Percentiles rank a stretch among this genome's conserved stretches.
Evolutionary conservation across 2,797 vertebrate species (phyloP).

Genomic region (Ctenosaura bakeri): DNA sequence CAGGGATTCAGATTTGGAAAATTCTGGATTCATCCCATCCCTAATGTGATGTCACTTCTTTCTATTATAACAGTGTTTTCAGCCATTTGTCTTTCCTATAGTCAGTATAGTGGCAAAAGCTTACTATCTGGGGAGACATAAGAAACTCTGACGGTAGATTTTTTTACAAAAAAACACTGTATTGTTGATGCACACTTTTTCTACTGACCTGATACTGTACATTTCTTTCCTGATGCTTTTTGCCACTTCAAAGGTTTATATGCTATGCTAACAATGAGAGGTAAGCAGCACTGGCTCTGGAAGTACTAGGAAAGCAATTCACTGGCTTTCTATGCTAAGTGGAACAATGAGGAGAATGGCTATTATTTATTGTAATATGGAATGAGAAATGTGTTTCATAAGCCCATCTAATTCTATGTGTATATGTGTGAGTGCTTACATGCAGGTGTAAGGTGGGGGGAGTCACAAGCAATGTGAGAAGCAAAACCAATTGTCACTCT

Average conservation of each 20-base stretch:
- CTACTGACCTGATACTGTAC: neutral
- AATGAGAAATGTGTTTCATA: neutral
- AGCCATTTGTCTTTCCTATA: constrained; percentile 11
- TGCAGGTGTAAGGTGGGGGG: neutral
- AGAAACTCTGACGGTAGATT: neutral
- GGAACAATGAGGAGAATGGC: neutral
- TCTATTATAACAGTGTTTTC: constrained; percentile 6
- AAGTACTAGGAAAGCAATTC: neutral
- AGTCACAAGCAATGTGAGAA: neutral
- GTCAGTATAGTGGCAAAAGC: constrained; percentile 3
- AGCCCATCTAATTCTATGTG: neutral
- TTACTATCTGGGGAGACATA: neutral
- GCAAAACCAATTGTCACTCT: neutral
- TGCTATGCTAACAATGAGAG: neutral
- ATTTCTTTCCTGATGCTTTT: neutral
- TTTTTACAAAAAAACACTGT: neutral
- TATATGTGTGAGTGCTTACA: neutral
- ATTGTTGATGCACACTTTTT: neutral
- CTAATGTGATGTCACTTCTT: constrained; percentile 9
- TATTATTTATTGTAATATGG: neutral
- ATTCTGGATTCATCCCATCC: too few relatives aligned
- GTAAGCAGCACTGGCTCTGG: neutral
- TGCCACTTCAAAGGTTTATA: neutral
- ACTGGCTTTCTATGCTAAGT: neutral
- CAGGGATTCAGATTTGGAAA: too few relatives aligned